These are phyloP conservation scores for Notarius lentiginosus DNA, from an alignment of 2,113 vertebrate genomes.

Conservation along the genomic window DNA sequence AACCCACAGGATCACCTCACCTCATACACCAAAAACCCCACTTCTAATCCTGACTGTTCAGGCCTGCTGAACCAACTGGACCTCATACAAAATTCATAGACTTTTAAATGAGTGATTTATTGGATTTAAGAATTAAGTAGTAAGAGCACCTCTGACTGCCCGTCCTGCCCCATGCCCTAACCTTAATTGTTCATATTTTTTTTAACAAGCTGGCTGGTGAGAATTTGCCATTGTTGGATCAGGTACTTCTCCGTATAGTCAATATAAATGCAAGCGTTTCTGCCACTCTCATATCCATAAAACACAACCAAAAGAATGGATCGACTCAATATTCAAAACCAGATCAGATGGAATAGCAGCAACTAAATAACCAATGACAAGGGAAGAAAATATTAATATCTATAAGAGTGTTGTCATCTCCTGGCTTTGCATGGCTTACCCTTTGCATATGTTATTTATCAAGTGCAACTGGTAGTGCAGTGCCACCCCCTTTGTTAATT, in stretches of 20 bases:
- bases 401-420: slow-evolving; percentile 53
- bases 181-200: not conserved
- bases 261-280: slow-evolving; percentile 15
- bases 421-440: slow-evolving; percentile 55
- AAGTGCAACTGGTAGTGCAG: not conserved
- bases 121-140: slow-evolving; percentile 18
- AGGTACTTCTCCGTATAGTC: slow-evolving; percentile 16
- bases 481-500: slow-evolving; percentile 41
- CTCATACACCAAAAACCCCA: slow-evolving; percentile 11
- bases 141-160: slow-evolving; percentile 1
- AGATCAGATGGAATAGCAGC: slow-evolving; percentile 52
- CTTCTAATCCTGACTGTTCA: slow-evolving; percentile 49
- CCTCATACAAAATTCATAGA: slow-evolving; percentile 26
- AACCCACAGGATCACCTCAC: slow-evolving; percentile 28
- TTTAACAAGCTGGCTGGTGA: not conserved
- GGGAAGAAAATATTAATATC: slow-evolving; percentile 61
- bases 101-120: slow-evolving; percentile 15
- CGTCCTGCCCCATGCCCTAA: not conserved
- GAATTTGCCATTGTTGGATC: not conserved
- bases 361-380: slow-evolving; percentile 60
- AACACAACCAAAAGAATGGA: slow-evolving; percentile 58
- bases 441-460: slow-evolving; percentile 55
- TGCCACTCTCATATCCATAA: not conserved
- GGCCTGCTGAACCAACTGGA: slow-evolving; percentile 32
- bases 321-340: slow-evolving; percentile 57